A percentile compares a stretch with the other conserved stretches of the same genome.
phyloP scores from a whole-genome alignment of 2,797 vertebrate genomes.

The Triplophysa yarkandensis region DNA sequence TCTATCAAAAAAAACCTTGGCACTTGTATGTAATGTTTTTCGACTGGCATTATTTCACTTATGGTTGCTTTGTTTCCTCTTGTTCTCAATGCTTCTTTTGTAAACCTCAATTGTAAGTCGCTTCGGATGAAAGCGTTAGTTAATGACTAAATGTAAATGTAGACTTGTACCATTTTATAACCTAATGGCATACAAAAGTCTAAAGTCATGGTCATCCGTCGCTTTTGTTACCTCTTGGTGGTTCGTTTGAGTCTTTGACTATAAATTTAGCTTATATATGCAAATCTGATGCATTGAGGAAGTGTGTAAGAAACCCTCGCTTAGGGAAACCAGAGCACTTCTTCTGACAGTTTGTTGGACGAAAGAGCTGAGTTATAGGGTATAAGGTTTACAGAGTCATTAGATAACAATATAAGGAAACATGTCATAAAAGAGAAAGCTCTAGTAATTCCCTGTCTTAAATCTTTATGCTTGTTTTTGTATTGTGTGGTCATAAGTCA shows the following conservation, averaged over 20 bases:
- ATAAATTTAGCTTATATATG: constrained; percentile 1
- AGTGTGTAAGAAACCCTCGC: not conserved
- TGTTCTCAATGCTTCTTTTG: too few species aligned
- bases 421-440: not conserved
- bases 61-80: too few species aligned
- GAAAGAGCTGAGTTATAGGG: constrained; percentile 25
- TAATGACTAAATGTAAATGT: too few species aligned
- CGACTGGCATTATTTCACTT: too few species aligned
- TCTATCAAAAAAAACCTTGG: too few species aligned
- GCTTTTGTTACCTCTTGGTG: constrained; percentile 8
- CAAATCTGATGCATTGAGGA: constrained; percentile 7
- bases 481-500: not conserved
- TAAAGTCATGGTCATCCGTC: not conserved
- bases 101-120: too few species aligned
- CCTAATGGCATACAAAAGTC: too few species aligned
- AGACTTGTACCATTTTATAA: too few species aligned
- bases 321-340: constrained; percentile 1
- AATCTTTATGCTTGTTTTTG: not conserved
- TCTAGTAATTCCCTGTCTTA: not conserved
- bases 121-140: too few species aligned
- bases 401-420: not conserved
- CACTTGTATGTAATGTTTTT: too few species aligned
- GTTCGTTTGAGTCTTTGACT: constrained; percentile 3
- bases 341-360: not conserved
- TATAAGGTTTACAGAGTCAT: constrained; percentile 15